Base-by-base conservation (phyloP, 35 echinoderm and acorn worm genomes). In the Patiria miniata region DNA sequence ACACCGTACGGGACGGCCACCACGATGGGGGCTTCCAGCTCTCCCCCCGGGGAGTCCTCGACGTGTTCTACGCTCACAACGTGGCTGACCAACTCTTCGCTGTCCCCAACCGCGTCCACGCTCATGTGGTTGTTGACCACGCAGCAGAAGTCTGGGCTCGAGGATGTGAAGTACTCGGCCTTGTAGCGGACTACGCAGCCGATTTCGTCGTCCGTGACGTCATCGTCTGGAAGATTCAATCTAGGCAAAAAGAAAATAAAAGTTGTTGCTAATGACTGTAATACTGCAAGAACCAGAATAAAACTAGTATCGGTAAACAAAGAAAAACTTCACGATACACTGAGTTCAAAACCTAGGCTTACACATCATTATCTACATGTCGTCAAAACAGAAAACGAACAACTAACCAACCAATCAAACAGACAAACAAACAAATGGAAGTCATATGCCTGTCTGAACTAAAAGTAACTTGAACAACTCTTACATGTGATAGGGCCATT, bases 1-100 rank as follows among this genome's bases (percentile, higher is more conserved):
- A 83, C 86, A 7, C 78, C 86, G 86, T 98, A 98, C 2, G 96
- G 96, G 34, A 98, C 83, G 18, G 89, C 96, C 10, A 98, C 78
- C 1, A 87, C 92, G 18, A 98, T 91, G 28, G 50, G 77, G 6
- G 73, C 83, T 39, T 81, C 83, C 6, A 86, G 56, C 60, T 90
- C 83, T 30, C 83, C 61, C 12, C 29, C 77, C 18, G 55, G 34
- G 8, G 14, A 36, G 53, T 91, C 28, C 21, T 86, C 80, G 39
- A 60, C 93, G 26, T 82, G 61, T 22, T 86, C 89, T 4, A 95
- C 38, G 17, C 47, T n/a, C 0, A 95, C 39, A 0, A 95, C 89
- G 19, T 95, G 85, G 68, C 93, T 95, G 30, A 91, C 89, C 26
- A 95, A 57, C 44, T 95, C 93, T 81, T 95, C 89, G 77, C 93